Evolutionary conservation across 1,140 invertebrate species (phyloP), one percentile per base, ranked within the genome.

Genomic region (Anastrepha ludens): DNA sequence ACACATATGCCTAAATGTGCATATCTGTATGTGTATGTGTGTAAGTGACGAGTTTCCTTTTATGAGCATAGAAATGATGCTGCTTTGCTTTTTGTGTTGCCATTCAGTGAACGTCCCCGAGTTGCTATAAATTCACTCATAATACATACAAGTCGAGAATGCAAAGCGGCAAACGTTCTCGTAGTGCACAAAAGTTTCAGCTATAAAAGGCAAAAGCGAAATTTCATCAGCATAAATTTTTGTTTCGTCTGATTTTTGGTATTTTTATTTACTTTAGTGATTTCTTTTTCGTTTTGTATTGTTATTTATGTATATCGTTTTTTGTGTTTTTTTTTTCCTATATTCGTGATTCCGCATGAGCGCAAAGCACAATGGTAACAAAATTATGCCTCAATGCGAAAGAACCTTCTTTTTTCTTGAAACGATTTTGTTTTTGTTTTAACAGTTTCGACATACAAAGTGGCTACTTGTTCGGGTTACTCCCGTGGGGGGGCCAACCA

Each of bases 141-240:
- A 87, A 87, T 87, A 87, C 64, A 81, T 87, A 87, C 64, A 81
- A 81, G 8, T n/a, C 17, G 67, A 74, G 67, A 74, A 74, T 74
- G 67, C 67, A 81, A 55, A 81, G n/a, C 74, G 44, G 3, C 47
- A n/a, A 13, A 74, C 29, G 29, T 29, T 29, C 29, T 5, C 20
- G 17, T 55, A 55, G 50, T n/a, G 55, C 0, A 81, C 47, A 81
- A 87, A 87, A 86, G 20, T 60, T 60, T 41, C 20, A 55, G 86
- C 86, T 55, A 67, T 67, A 87, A 87, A 87, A 55, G 64, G 60
- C 62, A 7, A 67, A 87, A 70, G 44, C 44, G 39, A 70, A 87
- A 87, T 87, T 87, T 87, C 64, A 87, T 70, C 86, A 87, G 86
- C 47, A 87, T 87, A 87, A 87, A 87, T 87, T 65, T 87, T 67